These are phyloP conservation scores for Luperina testacea DNA, from an alignment of 2,888 invertebrate genomes.

Conservation along the genomic window DNA sequence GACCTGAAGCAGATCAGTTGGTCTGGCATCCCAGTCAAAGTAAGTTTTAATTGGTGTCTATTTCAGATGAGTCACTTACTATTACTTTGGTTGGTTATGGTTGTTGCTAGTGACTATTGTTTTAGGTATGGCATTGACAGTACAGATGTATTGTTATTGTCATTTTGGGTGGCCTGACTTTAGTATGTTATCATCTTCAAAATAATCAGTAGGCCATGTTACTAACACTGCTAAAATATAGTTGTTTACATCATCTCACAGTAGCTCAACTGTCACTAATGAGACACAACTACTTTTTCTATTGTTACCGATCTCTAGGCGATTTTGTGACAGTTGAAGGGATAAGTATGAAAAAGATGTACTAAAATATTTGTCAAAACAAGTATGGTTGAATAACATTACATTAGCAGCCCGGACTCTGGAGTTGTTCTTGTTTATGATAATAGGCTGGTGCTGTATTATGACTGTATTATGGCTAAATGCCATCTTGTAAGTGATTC, in stretches of 20 bases:
- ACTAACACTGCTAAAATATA: not conserved
- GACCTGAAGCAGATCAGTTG: constrained; percentile 97
- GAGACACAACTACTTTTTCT: too few relatives aligned
- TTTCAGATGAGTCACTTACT: constrained; percentile 52
- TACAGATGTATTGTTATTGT: constrained; percentile 15
- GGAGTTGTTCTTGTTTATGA: not conserved
- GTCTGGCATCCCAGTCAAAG: constrained; percentile 98
- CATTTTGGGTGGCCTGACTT: constrained; percentile 1
- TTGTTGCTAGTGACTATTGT: constrained; percentile 21
- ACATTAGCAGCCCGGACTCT: not conserved
- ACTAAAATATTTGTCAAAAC: not conserved
- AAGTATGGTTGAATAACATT: not conserved
- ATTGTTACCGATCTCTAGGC: too few relatives aligned
- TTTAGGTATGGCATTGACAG: constrained; percentile 7
- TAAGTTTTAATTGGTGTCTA: constrained; percentile 85
- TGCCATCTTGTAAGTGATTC: too few relatives aligned
- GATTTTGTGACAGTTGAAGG: too few relatives aligned
- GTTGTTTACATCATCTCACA: not conserved
- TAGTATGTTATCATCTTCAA: not conserved
- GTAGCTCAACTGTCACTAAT: too few relatives aligned
- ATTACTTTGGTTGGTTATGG: constrained; percentile 30
- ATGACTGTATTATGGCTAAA: too few relatives aligned
- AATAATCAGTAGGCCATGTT: not conserved
- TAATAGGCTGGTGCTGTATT: too few relatives aligned
- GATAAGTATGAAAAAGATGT: too few relatives aligned